Percentiles rank a stretch among this genome's conserved stretches.
Evolutionary conservation across 2,888 invertebrate genomes (phyloP).

Genomic region (Cephus pygmeus): DNA sequence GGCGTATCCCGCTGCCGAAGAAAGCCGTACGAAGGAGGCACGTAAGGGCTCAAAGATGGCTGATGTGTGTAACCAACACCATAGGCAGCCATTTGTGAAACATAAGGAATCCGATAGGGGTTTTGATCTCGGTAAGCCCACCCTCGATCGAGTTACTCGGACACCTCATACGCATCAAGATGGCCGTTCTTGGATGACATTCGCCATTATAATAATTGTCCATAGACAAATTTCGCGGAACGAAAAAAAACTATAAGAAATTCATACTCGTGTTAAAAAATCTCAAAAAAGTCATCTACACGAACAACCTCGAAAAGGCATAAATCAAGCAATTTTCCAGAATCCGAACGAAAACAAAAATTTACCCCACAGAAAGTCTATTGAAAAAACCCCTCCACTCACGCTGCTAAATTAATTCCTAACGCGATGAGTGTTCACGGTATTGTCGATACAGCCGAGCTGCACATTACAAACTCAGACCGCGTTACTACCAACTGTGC

Average conservation of each 20-base stretch:
- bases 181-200: constrained; percentile 43
- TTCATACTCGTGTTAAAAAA: not conserved
- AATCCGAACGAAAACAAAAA: too few species aligned
- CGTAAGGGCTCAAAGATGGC: constrained; percentile 60
- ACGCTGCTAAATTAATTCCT: not conserved
- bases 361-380: too few species aligned
- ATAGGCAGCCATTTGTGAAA: constrained; percentile 60
- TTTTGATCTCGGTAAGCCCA: constrained; percentile 64
- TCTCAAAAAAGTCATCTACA: not conserved
- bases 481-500: constrained; percentile 9
- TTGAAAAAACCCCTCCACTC: too few species aligned
- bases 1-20: not conserved
- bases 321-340: not conserved
- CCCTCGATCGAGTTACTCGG: constrained; percentile 64
- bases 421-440: not conserved
- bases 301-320: not conserved
- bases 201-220: constrained; percentile 34
- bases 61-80: constrained; percentile 62
- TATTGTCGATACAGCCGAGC: not conserved
- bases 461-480: not conserved
- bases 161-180: constrained; percentile 46
- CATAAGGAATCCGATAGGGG: constrained; percentile 61
- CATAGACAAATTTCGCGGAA: not conserved
- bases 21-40: constrained; percentile 46
- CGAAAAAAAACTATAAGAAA: not conserved